Conservation (phyloP, 2,797 vertebrate genomes). For the Coregonus suidteri region DNA sequence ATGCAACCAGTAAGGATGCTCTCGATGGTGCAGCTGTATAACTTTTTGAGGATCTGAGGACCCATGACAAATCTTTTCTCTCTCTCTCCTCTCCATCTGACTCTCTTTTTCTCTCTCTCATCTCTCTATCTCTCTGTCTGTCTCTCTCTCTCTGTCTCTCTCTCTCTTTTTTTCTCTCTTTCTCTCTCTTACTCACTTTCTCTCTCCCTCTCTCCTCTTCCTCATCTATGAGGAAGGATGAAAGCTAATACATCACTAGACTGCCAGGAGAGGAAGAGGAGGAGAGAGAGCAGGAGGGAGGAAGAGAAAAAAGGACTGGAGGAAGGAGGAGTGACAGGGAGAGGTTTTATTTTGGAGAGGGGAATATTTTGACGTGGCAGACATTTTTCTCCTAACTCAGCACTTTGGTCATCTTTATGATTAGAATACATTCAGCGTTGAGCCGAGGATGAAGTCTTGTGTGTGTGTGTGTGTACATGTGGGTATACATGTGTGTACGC, state of each 20-base stretch:
- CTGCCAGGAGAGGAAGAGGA: not conserved
- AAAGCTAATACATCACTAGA: slow-evolving; percentile 56
- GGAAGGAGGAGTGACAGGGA: too few relatives aligned
- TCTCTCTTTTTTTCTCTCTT: not conserved
- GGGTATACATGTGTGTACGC: not conserved
- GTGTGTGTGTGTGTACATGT: too few relatives aligned
- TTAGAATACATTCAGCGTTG: not conserved
- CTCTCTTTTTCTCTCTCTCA: not conserved
- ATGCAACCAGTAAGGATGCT: too few relatives aligned
- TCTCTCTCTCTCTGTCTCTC: not conserved
- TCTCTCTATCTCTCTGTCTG: not conserved
- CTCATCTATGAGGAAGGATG: not conserved
- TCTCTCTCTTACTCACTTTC: not conserved
- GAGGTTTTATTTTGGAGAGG: not conserved
- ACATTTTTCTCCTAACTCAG: not conserved
- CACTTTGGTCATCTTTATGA: not conserved
- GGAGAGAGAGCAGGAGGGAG: not conserved
- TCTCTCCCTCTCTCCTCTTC: not conserved
- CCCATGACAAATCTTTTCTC: not conserved
- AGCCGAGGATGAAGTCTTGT: not conserved
- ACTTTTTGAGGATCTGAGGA: too few relatives aligned
- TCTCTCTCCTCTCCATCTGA: not conserved
- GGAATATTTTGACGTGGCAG: not conserved
- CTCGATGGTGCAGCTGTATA: too few relatives aligned
- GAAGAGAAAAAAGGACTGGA: not conserved